phyloP scores from a whole-genome alignment of 2,113 vertebrate genomes.

The Gasterosteus nipponicus region DNA sequence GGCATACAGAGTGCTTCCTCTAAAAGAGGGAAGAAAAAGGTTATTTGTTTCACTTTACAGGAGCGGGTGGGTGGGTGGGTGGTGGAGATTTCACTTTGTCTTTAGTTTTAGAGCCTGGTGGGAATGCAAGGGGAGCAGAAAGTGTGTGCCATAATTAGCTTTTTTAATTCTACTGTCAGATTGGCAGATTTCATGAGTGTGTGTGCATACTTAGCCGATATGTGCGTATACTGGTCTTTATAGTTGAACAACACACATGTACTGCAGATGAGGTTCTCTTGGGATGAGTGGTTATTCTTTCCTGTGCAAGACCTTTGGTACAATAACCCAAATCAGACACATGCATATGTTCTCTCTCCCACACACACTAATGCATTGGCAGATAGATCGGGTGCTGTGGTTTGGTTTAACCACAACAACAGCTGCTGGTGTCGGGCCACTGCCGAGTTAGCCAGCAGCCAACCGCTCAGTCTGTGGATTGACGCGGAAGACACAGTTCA shows the following conservation, averaged over 20 bases:
- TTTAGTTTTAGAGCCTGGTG: conserved; percentile 17
- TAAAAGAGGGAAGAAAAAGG: conserved; percentile 36
- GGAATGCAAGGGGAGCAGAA: conserved; percentile 2
- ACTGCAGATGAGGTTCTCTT: not conserved
- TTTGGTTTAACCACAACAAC: conserved; percentile 57
- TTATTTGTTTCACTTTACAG: conserved; percentile 66
- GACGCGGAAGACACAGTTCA: conserved; percentile 43
- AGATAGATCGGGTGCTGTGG: conserved; percentile 40
- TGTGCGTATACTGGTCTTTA: conserved; percentile 2
- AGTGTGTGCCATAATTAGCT: not conserved
- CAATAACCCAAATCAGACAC: conserved; percentile 12
- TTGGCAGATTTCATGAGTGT: not conserved
- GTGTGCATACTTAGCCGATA: not conserved
- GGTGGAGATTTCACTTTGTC: conserved; percentile 44
- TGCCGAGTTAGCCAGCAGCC: conserved; percentile 26
- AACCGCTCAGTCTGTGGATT: conserved; percentile 28
- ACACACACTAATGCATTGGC: conserved; percentile 14
- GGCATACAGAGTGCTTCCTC: conserved; percentile 42
- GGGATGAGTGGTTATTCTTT: not conserved
- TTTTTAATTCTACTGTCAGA: conserved; percentile 2
- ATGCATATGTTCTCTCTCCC: not conserved
- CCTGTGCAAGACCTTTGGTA: conserved; percentile 4
- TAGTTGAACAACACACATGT: not conserved
- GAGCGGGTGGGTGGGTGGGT: conserved; percentile 29
- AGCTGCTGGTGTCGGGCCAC: conserved; percentile 56